Evolutionary conservation across 1,140 invertebrate genomes (phyloP).

Genomic region (Globodera ellingtonae): DNA sequence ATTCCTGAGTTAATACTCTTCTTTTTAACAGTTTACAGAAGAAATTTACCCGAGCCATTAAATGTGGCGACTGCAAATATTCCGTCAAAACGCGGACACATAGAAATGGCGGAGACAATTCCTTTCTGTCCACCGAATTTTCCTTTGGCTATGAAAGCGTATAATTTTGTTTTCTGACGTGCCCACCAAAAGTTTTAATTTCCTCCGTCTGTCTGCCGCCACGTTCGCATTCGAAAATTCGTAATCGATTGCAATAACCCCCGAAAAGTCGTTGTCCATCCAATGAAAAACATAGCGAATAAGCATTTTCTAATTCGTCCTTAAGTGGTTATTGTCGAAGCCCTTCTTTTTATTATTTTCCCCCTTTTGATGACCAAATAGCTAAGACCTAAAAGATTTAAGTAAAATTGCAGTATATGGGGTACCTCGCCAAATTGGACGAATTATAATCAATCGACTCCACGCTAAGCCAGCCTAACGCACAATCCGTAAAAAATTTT

Average conservation of each 20-base stretch:
- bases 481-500: too few relatives aligned
- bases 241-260: slow-evolving; percentile 39
- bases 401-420: too few relatives aligned
- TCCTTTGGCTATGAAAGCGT: slow-evolving; percentile 3
- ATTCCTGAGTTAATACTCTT: background rate
- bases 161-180: slow-evolving; percentile 5
- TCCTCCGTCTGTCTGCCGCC: slow-evolving; percentile 41
- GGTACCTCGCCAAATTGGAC: too few relatives aligned
- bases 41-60: slow-evolving; percentile 33
- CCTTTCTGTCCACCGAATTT: slow-evolving; percentile 32
- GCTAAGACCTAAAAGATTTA: too few relatives aligned
- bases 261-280: slow-evolving; percentile 40
- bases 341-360: too few relatives aligned
- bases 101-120: slow-evolving; percentile 36
- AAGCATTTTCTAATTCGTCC: slow-evolving; percentile 46
- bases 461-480: too few relatives aligned
- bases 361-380: too few relatives aligned
- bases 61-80: slow-evolving; percentile 42
- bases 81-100: slow-evolving; percentile 51
- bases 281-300: slow-evolving; percentile 44
- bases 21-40: too few relatives aligned
- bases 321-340: background rate
- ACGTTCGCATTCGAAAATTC: slow-evolving; percentile 39
- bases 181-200: slow-evolving; percentile 47
- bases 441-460: too few relatives aligned